phyloP scores from a whole-genome alignment of 2,113 vertebrate genomes.

The Lepus timidus region DNA sequence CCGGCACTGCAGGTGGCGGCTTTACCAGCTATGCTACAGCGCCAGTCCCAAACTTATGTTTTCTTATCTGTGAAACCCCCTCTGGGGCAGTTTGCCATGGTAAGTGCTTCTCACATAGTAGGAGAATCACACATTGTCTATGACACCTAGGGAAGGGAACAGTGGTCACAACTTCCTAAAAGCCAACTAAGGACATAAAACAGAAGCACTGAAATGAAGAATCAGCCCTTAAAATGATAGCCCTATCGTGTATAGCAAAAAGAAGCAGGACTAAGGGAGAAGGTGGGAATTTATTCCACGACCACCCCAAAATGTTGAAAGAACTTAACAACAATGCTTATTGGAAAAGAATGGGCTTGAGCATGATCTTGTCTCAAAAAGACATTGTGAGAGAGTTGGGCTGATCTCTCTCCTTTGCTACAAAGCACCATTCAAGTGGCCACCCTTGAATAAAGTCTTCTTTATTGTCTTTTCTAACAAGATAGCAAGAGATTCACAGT shows the following conservation, averaged over 20 bases:
- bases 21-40: too few species aligned
- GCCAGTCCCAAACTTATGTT: neutral
- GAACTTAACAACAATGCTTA: neutral
- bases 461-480: neutral
- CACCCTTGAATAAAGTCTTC: neutral
- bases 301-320: neutral
- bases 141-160: neutral
- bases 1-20: too few species aligned
- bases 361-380: neutral
- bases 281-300: neutral
- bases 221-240: neutral
- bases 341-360: neutral
- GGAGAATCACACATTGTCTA: neutral
- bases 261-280: neutral
- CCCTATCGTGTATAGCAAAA: neutral
- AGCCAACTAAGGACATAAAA: neutral
- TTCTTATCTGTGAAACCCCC: neutral
- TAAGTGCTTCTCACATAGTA: neutral
- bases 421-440: neutral
- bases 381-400: neutral
- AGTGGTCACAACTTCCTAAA: neutral
- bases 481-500: neutral
- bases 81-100: fast-evolving
- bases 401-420: neutral
- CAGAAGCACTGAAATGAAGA: neutral